A percentile compares a stretch with the other conserved stretches of the same genome.
Evolutionary conservation across 2,888 invertebrate species (phyloP).

Genomic region (Sminthurinus aureus): DNA sequence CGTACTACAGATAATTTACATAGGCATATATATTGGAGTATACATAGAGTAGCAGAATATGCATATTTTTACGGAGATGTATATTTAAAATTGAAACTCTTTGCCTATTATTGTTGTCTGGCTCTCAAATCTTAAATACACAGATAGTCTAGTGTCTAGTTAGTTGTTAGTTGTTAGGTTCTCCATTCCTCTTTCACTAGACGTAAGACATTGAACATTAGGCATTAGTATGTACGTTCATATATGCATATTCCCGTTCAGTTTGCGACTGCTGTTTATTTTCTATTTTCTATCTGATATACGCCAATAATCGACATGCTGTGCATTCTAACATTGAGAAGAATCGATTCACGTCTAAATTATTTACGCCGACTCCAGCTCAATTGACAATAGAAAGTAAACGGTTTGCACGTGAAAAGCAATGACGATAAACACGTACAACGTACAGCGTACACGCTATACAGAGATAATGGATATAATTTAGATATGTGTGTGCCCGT

Average conservation of each 20-base stretch:
- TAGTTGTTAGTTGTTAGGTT: not conserved
- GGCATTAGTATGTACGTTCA: not conserved
- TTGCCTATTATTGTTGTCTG: no score
- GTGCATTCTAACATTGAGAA: not conserved
- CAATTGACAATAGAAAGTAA: slow-evolving; percentile 40
- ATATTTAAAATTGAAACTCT: no score
- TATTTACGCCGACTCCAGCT: slow-evolving; percentile 42
- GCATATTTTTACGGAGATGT: no score
- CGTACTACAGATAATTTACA: no score
- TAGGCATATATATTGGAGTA: no score
- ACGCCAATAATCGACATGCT: not conserved
- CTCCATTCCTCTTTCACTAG: not conserved
- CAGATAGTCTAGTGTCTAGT: not conserved
- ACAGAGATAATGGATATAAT: not conserved
- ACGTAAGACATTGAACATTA: no score
- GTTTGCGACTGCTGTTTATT: not conserved
- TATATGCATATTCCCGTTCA: not conserved
- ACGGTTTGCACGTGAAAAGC: slow-evolving; percentile 28
- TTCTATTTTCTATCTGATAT: no score
- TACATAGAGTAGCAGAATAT: not conserved
- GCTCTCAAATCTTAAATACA: not conserved
- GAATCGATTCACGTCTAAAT: slow-evolving; percentile 44
- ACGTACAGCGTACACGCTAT: not conserved
- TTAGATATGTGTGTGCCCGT: not conserved
- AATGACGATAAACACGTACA: slow-evolving; percentile 24